Evolutionary conservation across 2,113 vertebrate species (phyloP).

Genomic region (Rhombomys opimus): DNA sequence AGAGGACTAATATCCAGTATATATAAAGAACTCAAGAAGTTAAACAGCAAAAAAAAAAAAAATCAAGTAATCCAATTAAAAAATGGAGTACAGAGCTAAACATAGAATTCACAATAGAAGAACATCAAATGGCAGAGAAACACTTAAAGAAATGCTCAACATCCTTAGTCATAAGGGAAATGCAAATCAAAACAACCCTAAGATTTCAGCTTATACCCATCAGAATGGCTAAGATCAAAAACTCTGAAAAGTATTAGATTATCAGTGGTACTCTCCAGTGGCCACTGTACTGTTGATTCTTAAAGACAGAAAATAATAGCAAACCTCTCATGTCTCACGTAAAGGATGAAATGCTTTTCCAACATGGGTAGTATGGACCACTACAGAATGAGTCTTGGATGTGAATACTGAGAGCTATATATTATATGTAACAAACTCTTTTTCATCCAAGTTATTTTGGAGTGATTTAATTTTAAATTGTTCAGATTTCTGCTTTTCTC

Average conservation of each 20-base stretch:
- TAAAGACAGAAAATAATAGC: neutral
- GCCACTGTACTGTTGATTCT: neutral
- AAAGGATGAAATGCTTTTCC: neutral
- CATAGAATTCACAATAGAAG: too few relatives aligned
- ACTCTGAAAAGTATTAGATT: neutral
- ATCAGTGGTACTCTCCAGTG: neutral
- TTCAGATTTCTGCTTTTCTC: conserved; percentile 20
- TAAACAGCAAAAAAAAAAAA: too few relatives aligned
- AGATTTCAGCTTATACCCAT: too few relatives aligned
- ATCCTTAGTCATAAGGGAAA: too few relatives aligned
- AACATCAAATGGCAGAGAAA: too few relatives aligned
- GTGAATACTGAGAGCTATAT: neutral
- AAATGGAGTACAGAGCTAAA: too few relatives aligned
- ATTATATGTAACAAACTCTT: neutral
- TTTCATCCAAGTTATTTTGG: conserved; percentile 38
- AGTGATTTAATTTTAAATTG: conserved; percentile 31
- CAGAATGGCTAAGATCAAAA: too few relatives aligned
- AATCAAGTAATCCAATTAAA: too few relatives aligned
- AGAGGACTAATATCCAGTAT: too few relatives aligned
- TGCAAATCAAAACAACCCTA: too few relatives aligned
- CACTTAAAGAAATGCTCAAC: too few relatives aligned
- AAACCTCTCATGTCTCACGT: neutral
- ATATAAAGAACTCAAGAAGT: too few relatives aligned
- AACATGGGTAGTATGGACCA: neutral
- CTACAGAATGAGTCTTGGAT: neutral